phyloP scores from a whole-genome alignment of 2,113 vertebrate species.

The Dinomys branickii region DNA sequence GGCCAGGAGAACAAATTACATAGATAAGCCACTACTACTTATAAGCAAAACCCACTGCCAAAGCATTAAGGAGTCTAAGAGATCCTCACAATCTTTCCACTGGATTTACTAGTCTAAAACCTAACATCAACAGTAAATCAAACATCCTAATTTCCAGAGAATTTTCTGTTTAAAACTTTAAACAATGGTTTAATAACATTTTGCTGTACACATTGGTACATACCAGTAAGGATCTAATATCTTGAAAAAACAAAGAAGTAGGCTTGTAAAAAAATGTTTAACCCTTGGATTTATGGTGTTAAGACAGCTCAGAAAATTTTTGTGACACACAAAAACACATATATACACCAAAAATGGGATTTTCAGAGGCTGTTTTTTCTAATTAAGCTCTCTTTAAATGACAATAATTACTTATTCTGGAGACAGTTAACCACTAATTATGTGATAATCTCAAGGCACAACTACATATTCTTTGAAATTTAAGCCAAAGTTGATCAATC shows the following conservation, averaged over 20 bases:
- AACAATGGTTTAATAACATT: constrained; percentile 66
- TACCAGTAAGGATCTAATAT: background rate
- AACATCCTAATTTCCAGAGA: constrained; percentile 69
- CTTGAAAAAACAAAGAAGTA: background rate
- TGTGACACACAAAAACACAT: background rate
- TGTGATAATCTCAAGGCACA: constrained; percentile 64
- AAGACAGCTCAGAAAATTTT: background rate
- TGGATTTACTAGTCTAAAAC: constrained; percentile 76
- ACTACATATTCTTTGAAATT: constrained; percentile 51
- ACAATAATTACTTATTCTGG: constrained; percentile 68
- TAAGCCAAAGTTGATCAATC: constrained; percentile 76
- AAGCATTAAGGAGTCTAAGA: constrained; percentile 39
- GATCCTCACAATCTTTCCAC: constrained; percentile 44
- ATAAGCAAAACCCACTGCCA: constrained; percentile 45
- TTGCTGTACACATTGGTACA: constrained; percentile 31
- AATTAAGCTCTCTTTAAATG: constrained; percentile 28
- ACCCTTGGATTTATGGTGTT: background rate
- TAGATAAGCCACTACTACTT: constrained; percentile 32
- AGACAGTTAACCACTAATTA: constrained; percentile 62
- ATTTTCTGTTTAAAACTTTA: constrained; percentile 56
- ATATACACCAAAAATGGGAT: background rate
- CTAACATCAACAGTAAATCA: constrained; percentile 71
- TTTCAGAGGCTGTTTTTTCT: constrained; percentile 40
- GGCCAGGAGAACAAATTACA: constrained; percentile 34
- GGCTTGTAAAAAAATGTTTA: constrained; percentile 41